phyloP scores from a whole-genome alignment of 92 coral and sea anemone species.

The Porites evermanni region DNA sequence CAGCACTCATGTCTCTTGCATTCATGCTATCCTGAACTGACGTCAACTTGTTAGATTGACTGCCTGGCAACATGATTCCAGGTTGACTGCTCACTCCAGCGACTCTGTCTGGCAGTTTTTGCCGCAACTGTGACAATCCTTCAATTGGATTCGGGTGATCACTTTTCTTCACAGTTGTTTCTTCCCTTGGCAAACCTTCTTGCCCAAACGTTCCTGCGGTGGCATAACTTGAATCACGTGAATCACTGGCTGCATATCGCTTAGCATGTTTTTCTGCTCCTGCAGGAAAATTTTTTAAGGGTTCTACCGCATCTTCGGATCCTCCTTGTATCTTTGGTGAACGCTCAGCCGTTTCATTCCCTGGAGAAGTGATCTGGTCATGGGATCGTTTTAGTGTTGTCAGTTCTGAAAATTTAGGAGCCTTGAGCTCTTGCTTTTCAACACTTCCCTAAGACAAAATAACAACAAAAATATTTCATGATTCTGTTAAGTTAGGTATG shows the following conservation, averaged over 20 bases:
- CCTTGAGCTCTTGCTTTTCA: background rate
- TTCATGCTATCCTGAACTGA: background rate
- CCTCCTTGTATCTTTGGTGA: background rate
- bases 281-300: background rate
- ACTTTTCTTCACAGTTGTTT: background rate
- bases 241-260: background rate
- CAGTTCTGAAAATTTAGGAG: background rate
- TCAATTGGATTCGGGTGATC: background rate
- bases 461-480: too few relatives aligned
- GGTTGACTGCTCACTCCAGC: background rate
- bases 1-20: background rate
- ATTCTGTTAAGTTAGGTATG: too few relatives aligned
- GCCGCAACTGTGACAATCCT: background rate
- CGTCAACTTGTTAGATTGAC: background rate
- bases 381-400: constrained; percentile 7
- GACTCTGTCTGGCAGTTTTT: background rate
- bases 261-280: background rate
- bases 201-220: background rate
- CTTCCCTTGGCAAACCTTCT: background rate
- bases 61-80: background rate
- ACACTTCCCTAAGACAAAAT: background rate
- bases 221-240: background rate
- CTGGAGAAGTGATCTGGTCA: constrained; percentile 3
- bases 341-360: background rate
- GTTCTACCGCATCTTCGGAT: background rate